Conservation (phyloP, 2,113 vertebrate genomes). For the Cottus gobio region DNA sequence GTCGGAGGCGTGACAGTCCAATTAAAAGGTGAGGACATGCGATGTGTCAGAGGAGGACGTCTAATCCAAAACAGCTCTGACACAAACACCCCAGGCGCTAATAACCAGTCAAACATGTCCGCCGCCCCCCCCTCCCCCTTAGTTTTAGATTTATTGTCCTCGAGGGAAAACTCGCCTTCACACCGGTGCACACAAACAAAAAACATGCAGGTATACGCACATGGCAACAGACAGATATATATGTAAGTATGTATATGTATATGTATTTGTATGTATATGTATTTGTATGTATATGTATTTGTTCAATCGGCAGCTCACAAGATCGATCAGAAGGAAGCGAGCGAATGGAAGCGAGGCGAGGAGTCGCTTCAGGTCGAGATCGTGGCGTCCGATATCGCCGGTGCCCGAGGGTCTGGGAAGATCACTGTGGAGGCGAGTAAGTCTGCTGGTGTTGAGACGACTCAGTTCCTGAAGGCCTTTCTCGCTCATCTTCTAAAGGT, state of each 20-base stretch:
- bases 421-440: no score
- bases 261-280: no score
- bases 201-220: neutral
- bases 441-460: no score
- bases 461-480: no score
- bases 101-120: constrained; percentile 49
- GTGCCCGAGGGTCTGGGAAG: no score
- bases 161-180: neutral
- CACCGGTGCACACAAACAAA: neutral
- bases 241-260: no score
- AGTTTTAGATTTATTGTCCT: neutral
- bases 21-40: constrained; percentile 62
- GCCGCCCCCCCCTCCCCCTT: neutral
- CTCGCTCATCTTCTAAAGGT: no score
- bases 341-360: no score
- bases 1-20: constrained; percentile 57
- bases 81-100: constrained; percentile 28
- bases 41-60: constrained; percentile 53
- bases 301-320: neutral
- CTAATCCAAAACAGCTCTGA: constrained; percentile 25
- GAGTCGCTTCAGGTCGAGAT: no score
- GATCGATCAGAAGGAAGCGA: neutral
- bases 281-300: no score
- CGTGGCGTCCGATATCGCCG: no score
- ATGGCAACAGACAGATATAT: neutral